Conservation (phyloP, 2,113 vertebrate species). For the Haemorhous mexicanus region DNA sequence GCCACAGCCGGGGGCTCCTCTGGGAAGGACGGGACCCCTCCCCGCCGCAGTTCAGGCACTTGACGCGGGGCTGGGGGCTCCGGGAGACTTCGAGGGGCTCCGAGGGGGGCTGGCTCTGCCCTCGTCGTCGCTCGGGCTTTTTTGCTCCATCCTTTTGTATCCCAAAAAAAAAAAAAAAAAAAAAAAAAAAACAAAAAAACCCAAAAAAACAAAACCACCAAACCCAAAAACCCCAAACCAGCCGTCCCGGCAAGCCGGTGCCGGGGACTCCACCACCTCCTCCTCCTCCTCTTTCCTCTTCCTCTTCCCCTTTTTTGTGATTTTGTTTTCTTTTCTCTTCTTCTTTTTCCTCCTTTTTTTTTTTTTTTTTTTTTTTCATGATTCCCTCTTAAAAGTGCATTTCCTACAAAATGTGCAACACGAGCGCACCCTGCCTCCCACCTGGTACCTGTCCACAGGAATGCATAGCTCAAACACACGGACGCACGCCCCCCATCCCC, state of each 20-base stretch:
- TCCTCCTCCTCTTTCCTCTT: background rate
- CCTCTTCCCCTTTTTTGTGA: background rate
- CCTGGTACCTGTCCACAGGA: constrained; percentile 48
- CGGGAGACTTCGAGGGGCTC: background rate
- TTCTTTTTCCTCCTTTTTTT: no score
- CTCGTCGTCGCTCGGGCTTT: background rate
- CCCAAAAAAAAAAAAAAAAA: background rate
- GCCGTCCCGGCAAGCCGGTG: background rate
- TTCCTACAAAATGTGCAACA: constrained; percentile 70
- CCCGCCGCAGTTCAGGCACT: constrained; percentile 48
- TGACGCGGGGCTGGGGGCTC: background rate
- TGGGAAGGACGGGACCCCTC: background rate
- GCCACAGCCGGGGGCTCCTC: background rate
- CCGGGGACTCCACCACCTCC: background rate
- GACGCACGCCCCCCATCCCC: background rate
- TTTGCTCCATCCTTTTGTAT: background rate
- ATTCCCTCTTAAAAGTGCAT: constrained; percentile 66
- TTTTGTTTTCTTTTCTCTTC: background rate
- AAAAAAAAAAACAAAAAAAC: background rate
- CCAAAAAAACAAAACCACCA: background rate
- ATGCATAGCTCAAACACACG: constrained; percentile 55
- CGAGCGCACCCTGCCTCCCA: background rate
- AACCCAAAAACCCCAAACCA: background rate
- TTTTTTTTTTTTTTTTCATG: background rate
- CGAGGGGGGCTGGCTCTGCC: background rate